These are phyloP conservation scores for Cosmia trapezina DNA, from an alignment of 2,888 invertebrate genomes.

Conservation along the genomic window DNA sequence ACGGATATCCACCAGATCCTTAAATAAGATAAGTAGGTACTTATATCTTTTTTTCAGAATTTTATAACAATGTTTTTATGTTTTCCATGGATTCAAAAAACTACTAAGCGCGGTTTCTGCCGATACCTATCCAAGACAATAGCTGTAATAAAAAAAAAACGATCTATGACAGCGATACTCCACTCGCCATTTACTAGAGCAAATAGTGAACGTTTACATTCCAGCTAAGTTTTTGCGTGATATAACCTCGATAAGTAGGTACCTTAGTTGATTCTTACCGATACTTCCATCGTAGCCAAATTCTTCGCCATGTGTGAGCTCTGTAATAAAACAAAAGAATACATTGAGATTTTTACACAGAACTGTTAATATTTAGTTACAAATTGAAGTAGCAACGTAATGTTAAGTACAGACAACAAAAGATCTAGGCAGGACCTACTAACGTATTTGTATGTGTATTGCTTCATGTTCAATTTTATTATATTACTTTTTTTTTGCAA, in stretches of 20 bases:
- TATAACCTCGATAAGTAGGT: conserved; percentile 29
- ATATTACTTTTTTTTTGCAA: too few relatives aligned
- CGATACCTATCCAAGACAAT: neutral
- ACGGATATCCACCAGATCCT: too few relatives aligned
- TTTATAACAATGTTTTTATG: too few relatives aligned
- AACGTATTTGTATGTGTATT: too few relatives aligned
- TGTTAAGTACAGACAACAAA: too few relatives aligned
- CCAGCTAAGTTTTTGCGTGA: conserved; percentile 30
- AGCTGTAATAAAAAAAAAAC: neutral
- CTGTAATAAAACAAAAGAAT: conserved; percentile 72
- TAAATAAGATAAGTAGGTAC: too few relatives aligned
- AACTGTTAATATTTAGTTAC: neutral
- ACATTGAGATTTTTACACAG: conserved; percentile 5
- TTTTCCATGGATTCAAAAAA: too few relatives aligned
- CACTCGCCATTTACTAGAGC: conserved; percentile 25
- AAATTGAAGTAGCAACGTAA: conserved; percentile 20
- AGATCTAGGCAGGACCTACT: too few relatives aligned
- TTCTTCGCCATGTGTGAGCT: conserved; percentile 84
- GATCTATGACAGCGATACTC: conserved; percentile 5
- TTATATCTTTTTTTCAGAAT: too few relatives aligned
- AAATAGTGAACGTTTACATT: conserved; percentile 36
- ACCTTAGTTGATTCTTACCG: conserved; percentile 78
- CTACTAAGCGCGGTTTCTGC: too few relatives aligned
- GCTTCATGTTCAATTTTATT: too few relatives aligned
- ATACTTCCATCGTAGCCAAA: conserved; percentile 91